Evolutionary conservation across 53 echinoderm and acorn worm genomes (phyloP), one percentile per base, ranked within the genome.

Genomic region (Henricia sp.): DNA sequence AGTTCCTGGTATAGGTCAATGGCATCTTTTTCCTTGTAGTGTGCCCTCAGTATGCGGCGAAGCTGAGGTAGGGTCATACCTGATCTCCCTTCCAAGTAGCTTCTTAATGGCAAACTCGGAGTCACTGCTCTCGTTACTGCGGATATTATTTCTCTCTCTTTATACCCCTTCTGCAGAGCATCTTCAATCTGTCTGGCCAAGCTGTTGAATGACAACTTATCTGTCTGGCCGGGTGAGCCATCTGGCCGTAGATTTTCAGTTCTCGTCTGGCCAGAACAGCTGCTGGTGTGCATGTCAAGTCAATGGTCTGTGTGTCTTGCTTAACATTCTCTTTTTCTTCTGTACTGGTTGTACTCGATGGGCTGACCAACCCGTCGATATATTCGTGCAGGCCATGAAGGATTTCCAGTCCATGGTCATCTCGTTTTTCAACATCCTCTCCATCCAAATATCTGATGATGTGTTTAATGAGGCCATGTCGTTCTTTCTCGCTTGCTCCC

Each of bases 1-100:
- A 86, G 8, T 17, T 86, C 86, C 50, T 67, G 74, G 30, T 74
- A 86, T 0, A 74, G 24, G 17, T 75, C 75, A 10, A 74, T 48
- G 0, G 86, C 68, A 63, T 86, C 75, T 16, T 37, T 46, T 41
- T 86, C 74, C 24, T 30, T 64, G 39, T 26, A 86, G 12, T 76
- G 86, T 11, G 60, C 75, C 1, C 76, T 33, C 8, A 86, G 50
- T 1, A 72, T 37, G 6, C 33, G 29, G 0, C 72, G 36, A 27
- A 71, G 17, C 28, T 72, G 71, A 30, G 73, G 64, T 0, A 86
- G 44, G 4, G 51, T 75, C 19, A 60, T 35, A 2, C 65, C 51
- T 0, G 51, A 16, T 27, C 68, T 62, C 10, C 68, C 68, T 33
- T 68, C 54, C 1, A 87, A 23, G 37, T 67, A 56, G 46, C 68